Percentiles rank a stretch among this genome's conserved stretches.
Evolutionary conservation across 2,797 vertebrate genomes (phyloP).

Genomic region (Knipowitschia caucasica): DNA sequence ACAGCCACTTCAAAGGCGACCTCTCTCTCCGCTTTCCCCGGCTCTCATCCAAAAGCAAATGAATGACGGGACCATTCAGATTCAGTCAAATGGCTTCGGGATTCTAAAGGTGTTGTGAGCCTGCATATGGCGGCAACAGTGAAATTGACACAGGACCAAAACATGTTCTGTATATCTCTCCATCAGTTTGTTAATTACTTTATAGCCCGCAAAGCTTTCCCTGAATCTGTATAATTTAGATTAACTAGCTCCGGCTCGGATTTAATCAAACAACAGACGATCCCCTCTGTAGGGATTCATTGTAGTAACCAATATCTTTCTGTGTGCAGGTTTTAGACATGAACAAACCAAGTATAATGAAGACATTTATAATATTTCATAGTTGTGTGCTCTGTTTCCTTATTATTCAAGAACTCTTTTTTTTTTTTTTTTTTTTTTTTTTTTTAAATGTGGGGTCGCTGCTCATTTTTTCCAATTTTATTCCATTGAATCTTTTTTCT

Average conservation of each 20-base stretch:
- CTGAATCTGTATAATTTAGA: constrained; percentile 22
- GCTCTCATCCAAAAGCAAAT: constrained; percentile 37
- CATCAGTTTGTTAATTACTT: constrained; percentile 30
- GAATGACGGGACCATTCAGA: constrained; percentile 37
- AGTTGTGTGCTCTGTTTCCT: too few species aligned
- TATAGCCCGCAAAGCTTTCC: constrained; percentile 10
- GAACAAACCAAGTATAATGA: too few species aligned
- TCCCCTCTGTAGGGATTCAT: background rate
- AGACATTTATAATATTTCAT: too few species aligned
- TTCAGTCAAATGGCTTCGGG: constrained; percentile 43
- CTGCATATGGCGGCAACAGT: constrained; percentile 9
- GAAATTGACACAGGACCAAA: constrained; percentile 14
- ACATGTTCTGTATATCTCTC: constrained; percentile 13
- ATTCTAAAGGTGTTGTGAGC: constrained; percentile 13
- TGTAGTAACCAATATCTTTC: background rate
- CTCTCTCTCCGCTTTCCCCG: constrained; percentile 16
- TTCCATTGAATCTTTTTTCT: too few species aligned
- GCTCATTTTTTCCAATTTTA: too few species aligned
- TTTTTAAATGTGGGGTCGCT: too few species aligned
- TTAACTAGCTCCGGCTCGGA: constrained; percentile 19
- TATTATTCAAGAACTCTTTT: too few species aligned
- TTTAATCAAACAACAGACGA: constrained; percentile 19
- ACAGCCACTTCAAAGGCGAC: constrained; percentile 53
- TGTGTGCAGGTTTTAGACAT: too few species aligned
- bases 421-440: too few species aligned